Base-by-base conservation (phyloP, 2,888 invertebrate species). In the Taphrorychus bicolor region DNA sequence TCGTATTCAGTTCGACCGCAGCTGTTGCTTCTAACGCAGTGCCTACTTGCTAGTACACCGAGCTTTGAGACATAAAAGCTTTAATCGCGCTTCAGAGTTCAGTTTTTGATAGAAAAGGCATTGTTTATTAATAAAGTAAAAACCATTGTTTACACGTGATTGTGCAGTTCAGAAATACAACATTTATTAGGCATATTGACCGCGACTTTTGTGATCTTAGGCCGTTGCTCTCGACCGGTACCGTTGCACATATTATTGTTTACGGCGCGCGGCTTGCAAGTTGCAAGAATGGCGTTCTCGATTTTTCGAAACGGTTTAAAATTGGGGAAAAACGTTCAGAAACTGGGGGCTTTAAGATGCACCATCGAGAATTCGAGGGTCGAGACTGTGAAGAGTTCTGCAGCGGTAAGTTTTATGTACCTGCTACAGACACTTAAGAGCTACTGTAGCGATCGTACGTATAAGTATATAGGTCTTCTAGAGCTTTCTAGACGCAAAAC, bases 291-390 rank as follows among this genome's bases (percentile, higher is more conserved):
- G 85, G 85, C 85, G 76, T 78, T 83, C 64, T 83, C 85, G 14
- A 71, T 85, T 57, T 78, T 84, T 75, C 81, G 84, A 75, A 76
- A 83, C 66, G 84, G 85, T 74, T 73, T 83, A 59, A 79, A 81
- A 73, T 78, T 81, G 21, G 77, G 77, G 32, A 78, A 78, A 62
- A 75, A 81, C 53, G 81, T 80, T 71, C 74, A 83, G 70, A 85
- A 80, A 73, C 80, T 79, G 73, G 82, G 81, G 16, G 80, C 81
- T 64, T 51, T 70, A n/a, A 71, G 71, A 66, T 70, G 60, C 61
- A 74, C 82, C 66, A 57, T 83, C 22, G 79, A 81, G 45, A 76
- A 76, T 71, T 72, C 76, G 72, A 81, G 79, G 79, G 78, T 77
- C 49, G 82, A 82, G 9, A 19, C 24, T 79, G 22, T 80, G 84